Conservation (phyloP, 2,888 invertebrate species). For the Pyrgus malvae region DNA sequence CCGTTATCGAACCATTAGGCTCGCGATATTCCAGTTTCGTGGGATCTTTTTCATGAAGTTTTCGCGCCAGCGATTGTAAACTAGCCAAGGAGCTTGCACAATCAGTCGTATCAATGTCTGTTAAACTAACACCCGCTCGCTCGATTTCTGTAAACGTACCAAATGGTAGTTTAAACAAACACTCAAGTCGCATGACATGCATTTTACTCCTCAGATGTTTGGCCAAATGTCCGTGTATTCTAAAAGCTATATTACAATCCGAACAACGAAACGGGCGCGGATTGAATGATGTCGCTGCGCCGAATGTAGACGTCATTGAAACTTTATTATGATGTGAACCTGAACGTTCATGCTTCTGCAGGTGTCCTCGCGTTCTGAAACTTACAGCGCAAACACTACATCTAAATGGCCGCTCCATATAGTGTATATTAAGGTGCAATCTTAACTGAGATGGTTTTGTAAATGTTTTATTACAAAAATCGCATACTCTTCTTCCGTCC, state of each 20-base stretch:
- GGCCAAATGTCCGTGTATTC: slow-evolving; percentile 97
- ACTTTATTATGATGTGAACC: slow-evolving; percentile 96
- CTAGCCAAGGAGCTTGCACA: slow-evolving; percentile 97
- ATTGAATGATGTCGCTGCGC: slow-evolving; percentile 92
- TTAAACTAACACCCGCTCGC: slow-evolving; percentile 92
- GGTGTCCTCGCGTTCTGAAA: slow-evolving; percentile 93
- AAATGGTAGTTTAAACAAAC: slow-evolving; percentile 94
- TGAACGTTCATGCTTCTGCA: slow-evolving; percentile 96
- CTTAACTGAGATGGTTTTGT: slow-evolving; percentile 94
- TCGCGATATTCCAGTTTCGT: slow-evolving; percentile 87
- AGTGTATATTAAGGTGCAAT: slow-evolving; percentile 97
- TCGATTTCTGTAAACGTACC: slow-evolving; percentile 97
- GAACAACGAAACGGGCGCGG: slow-evolving; percentile 98
- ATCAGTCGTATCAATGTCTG: slow-evolving; percentile 97
- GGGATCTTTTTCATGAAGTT: slow-evolving; percentile 91
- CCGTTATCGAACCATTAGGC: slow-evolving; percentile 55
- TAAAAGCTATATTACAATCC: slow-evolving; percentile 97
- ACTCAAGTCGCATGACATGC: slow-evolving; percentile 97
- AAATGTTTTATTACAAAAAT: slow-evolving; percentile 95
- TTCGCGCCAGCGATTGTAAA: slow-evolving; percentile 90
- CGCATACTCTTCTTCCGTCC: slow-evolving; percentile 89
- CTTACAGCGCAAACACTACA: slow-evolving; percentile 96
- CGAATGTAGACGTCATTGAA: slow-evolving; percentile 92
- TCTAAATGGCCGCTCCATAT: slow-evolving; percentile 94
- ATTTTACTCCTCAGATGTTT: slow-evolving; percentile 98